Conservation (phyloP, 2,797 vertebrate genomes). For the Eupleurogrammus muticus region DNA sequence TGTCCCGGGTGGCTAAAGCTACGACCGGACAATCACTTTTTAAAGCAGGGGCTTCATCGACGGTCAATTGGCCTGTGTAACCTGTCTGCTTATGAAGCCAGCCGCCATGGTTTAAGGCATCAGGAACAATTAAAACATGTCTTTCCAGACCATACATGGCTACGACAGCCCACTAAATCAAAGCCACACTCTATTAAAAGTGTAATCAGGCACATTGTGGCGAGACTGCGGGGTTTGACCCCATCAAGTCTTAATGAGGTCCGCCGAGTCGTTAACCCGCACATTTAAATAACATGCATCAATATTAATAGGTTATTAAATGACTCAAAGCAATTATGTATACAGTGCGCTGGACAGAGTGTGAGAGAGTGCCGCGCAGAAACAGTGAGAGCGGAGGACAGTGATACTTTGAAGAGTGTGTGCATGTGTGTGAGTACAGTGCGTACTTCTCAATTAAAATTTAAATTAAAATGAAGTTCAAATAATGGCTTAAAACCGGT, state of each 20-base stretch:
- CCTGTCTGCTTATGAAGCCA: conserved; percentile 16
- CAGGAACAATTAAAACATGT: conserved; percentile 48
- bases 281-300: conserved; percentile 78
- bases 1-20: background rate
- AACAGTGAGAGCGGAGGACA: conserved; percentile 11
- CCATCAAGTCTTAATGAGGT: conserved; percentile 77
- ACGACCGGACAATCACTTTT: conserved; percentile 9
- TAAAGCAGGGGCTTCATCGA: background rate
- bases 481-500: background rate
- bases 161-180: conserved; percentile 53
- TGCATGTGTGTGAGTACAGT: background rate
- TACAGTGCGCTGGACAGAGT: conserved; percentile 47
- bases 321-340: conserved; percentile 67
- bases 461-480: background rate
- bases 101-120: conserved; percentile 26
- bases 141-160: conserved; percentile 3
- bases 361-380: conserved; percentile 24
- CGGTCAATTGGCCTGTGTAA: conserved; percentile 29
- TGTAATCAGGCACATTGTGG: conserved; percentile 66
- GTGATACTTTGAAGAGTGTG: conserved; percentile 2
- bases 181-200: conserved; percentile 71
- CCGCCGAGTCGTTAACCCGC: conserved; percentile 65
- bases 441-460: conserved; percentile 8
- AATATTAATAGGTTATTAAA: conserved; percentile 81
- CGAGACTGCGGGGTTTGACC: conserved; percentile 67